Percentiles rank a stretch among this genome's conserved stretches.
Evolutionary conservation across 2,113 vertebrate genomes (phyloP).

Genomic region (Holacanthus passer): DNA sequence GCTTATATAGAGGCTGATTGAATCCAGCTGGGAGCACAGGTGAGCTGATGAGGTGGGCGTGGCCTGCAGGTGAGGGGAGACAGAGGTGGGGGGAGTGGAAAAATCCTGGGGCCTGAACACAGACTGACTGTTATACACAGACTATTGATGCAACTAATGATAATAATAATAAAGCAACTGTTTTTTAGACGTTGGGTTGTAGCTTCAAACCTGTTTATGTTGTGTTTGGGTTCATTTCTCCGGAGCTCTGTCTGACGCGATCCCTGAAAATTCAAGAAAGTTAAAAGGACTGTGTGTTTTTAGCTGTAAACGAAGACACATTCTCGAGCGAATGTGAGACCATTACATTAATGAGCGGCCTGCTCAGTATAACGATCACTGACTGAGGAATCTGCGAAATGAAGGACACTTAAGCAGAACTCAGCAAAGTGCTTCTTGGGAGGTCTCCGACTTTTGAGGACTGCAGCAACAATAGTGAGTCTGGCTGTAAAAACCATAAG

Average conservation of each 20-base stretch:
- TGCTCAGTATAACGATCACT: slow-evolving; percentile 19
- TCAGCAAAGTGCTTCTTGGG: not conserved
- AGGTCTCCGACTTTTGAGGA: not conserved
- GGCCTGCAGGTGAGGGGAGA: too few relatives aligned
- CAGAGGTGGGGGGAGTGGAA: too few relatives aligned
- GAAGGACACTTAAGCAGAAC: slow-evolving; percentile 8
- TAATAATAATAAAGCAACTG: too few relatives aligned
- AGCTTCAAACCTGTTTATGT: too few relatives aligned
- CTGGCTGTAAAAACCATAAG: not conserved
- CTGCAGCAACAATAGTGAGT: not conserved
- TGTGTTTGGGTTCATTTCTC: slow-evolving; percentile 12
- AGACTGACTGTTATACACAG: too few relatives aligned
- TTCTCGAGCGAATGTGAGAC: slow-evolving; percentile 5
- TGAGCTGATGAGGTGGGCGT: too few relatives aligned
- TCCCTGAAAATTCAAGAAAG: slow-evolving; percentile 2
- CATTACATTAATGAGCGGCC: slow-evolving; percentile 8
- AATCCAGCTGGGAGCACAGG: too few relatives aligned
- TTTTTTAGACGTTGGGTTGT: too few relatives aligned
- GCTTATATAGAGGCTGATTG: too few relatives aligned
- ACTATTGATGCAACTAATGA: too few relatives aligned
- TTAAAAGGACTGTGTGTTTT: slow-evolving; percentile 3
- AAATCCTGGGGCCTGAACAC: too few relatives aligned
- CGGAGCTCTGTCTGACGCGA: not conserved
- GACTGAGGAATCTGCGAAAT: slow-evolving; percentile 11
- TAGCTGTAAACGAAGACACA: not conserved